phyloP scores from a whole-genome alignment of 2,797 vertebrate genomes.

The Coreius guichenoti region DNA sequence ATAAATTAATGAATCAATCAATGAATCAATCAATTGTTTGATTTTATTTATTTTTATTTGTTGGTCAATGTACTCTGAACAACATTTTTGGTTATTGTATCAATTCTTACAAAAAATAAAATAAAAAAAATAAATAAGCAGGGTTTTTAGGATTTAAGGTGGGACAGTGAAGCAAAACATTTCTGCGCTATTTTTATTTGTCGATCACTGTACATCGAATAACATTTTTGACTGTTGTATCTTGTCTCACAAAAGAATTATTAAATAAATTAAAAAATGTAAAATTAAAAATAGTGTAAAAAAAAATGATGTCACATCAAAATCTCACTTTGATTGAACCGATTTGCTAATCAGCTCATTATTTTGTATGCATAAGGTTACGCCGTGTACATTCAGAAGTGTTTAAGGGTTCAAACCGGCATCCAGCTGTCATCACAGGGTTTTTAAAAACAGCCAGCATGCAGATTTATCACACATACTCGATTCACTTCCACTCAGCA shows the following conservation, averaged over 20 bases:
- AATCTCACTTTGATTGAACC: neutral
- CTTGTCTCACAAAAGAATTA: neutral
- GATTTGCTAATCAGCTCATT: neutral
- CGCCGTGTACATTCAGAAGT: neutral
- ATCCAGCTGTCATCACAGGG: slow-evolving; percentile 26
- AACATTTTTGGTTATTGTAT: too few species aligned
- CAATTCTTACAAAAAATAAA: too few species aligned
- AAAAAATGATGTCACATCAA: neutral
- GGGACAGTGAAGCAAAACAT: neutral
- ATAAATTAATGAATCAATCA: neutral
- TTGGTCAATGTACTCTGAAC: too few species aligned
- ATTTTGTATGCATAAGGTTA: neutral
- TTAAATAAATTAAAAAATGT: neutral
- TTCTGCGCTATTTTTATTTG: neutral
- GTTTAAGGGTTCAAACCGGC: neutral
- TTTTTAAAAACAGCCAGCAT: slow-evolving; percentile 35
- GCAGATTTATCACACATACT: slow-evolving; percentile 24
- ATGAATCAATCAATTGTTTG: too few species aligned
- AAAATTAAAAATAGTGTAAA: neutral
- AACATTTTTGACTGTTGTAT: neutral
- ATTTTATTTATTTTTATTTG: too few species aligned
- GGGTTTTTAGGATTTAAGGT: neutral
- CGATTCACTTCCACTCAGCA: slow-evolving; percentile 25
- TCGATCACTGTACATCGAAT: neutral
- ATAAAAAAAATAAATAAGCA: too few species aligned